Base-by-base conservation (phyloP, 2,113 vertebrate species). In the Mungos mungo region DNA sequence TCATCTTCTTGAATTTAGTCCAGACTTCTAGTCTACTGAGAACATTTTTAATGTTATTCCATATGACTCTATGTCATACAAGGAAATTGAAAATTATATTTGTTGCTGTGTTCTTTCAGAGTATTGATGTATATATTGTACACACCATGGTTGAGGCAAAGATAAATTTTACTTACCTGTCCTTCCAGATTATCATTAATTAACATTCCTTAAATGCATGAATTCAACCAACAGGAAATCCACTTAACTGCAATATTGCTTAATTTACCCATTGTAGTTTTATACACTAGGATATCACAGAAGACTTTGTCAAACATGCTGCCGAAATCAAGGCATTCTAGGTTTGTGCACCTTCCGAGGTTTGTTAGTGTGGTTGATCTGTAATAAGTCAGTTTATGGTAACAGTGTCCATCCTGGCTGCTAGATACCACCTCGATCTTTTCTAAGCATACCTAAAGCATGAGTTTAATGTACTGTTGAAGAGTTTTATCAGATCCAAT, bases 21-120 rank as follows among this genome's bases (percentile, higher is more conserved):
- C 41, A n/a, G 50, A 71, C 31, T 92, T 89, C 41, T 21, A 80
- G 77, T 52, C 25, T 87, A 27, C 11, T 93, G 83, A 86, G 35
- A 92, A 77, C 57, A 50, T 47, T 91, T 90, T 81, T 31, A 81
- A 57, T 68, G 76, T 47, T 66, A 57, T 11, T 16, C 33, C 19
- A 66, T 7, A 31, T 52, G 69, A 69, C 27, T 68, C 21, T 52
- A 23, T 50, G 35, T 11, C 57, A 52, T 45, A 63, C 19, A 81
- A 66, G 92, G 79, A 90, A 93, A n/a, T n/a, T 82, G n/a, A 31
- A 92, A 92, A 84, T 89, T n/a, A 23, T 65, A n/a, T 93, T 85
- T 74, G 16, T 71, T 76, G 80, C 25, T 66, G 3, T n/a, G 57
- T 85, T 38, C 84, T 81, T 97, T 95, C 77, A 77, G 80, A 95